Evolutionary conservation across 1,140 invertebrate species (phyloP).

Genomic region (Geopemphigus sp.): DNA sequence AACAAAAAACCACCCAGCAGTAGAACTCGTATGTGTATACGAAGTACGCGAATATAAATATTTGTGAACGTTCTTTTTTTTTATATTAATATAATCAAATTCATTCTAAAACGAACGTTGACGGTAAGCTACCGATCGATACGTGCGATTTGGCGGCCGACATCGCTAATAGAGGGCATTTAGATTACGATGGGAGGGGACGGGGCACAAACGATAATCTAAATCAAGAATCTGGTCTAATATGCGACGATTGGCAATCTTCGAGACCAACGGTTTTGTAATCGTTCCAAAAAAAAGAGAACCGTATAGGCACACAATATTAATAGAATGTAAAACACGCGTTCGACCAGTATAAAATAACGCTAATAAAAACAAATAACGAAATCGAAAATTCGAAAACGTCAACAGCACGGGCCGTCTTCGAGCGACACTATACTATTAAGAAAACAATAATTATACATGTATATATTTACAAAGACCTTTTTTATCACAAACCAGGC

Average conservation of each 20-base stretch:
- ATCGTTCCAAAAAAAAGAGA: constrained; percentile 33
- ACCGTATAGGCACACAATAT: constrained; percentile 19
- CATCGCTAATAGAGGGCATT: constrained; percentile 15
- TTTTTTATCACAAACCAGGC: too few relatives aligned
- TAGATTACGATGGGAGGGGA: background rate
- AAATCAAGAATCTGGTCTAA: constrained; percentile 45
- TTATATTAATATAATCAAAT: too few relatives aligned
- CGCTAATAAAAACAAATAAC: background rate
- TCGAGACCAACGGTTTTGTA: constrained; percentile 22
- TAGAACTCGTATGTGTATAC: too few relatives aligned
- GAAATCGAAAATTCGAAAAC: background rate
- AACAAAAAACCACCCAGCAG: too few relatives aligned
- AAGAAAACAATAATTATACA: too few relatives aligned
- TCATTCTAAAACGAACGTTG: constrained; percentile 31
- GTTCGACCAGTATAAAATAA: background rate
- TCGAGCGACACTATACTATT: too few relatives aligned
- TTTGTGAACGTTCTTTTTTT: too few relatives aligned
- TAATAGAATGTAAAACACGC: constrained; percentile 37
- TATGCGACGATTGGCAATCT: constrained; percentile 39
- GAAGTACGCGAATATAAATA: background rate
- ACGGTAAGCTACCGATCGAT: constrained; percentile 28
- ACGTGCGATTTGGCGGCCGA: background rate
- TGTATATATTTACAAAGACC: too few relatives aligned
- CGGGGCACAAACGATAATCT: background rate
- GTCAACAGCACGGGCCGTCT: too few relatives aligned